phyloP scores from a whole-genome alignment of 1,140 invertebrate species.

The Meloidogyne chitwoodi region DNA sequence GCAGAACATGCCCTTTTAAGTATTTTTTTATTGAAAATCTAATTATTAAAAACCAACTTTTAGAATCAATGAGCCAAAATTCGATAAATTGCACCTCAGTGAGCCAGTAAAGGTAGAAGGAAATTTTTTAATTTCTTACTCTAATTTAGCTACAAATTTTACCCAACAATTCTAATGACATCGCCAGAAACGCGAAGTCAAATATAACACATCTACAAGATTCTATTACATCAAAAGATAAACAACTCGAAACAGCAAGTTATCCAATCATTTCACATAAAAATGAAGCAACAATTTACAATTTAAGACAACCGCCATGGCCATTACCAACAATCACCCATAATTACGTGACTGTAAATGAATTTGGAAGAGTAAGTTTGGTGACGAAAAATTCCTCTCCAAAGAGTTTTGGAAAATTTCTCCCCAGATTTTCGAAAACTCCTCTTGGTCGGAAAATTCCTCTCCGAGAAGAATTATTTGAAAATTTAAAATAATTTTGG shows the following conservation, averaged over 20 bases:
- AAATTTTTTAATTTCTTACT: neutral
- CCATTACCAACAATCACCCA: constrained; percentile 1
- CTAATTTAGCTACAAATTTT: neutral
- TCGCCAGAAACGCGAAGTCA: neutral
- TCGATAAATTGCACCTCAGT: neutral
- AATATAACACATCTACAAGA: neutral
- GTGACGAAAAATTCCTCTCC: too few relatives aligned
- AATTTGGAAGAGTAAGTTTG: constrained; percentile 5
- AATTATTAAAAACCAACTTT: neutral
- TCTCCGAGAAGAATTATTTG: too few relatives aligned
- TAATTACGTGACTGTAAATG: constrained; percentile 1
- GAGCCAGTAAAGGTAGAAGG: neutral
- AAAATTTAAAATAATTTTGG: too few relatives aligned
- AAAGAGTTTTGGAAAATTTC: too few relatives aligned
- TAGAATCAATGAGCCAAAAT: neutral
- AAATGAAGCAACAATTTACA: neutral
- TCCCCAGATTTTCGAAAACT: too few relatives aligned
- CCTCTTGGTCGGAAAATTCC: too few relatives aligned
- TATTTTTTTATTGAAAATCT: neutral
- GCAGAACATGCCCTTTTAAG: constrained; percentile 4
- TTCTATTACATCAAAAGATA: neutral
- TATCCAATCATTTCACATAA: neutral
- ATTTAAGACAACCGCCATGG: neutral
- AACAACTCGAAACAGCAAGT: neutral
- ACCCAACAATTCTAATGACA: neutral